phyloP scores from a whole-genome alignment of 2,888 invertebrate genomes.

The Diarsia brunnea region DNA sequence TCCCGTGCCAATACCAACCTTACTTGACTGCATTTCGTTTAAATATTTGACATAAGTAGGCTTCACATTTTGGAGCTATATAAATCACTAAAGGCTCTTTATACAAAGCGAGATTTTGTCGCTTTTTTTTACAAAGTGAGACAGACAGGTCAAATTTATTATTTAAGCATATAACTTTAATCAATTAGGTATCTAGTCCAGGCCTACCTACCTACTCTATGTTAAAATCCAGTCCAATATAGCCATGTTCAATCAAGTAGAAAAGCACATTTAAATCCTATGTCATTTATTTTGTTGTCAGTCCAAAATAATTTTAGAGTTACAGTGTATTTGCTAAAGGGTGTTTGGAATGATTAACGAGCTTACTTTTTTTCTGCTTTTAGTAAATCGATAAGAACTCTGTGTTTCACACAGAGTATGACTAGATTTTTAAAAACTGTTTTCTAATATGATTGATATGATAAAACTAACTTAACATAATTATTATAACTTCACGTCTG shows the following conservation, averaged over 20 bases:
- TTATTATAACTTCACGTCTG: no score
- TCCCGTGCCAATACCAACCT: slow-evolving; percentile 16
- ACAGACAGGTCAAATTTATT: neutral
- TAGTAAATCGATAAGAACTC: slow-evolving; percentile 64
- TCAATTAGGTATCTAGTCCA: neutral
- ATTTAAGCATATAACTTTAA: neutral
- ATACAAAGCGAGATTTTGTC: no score
- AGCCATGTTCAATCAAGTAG: slow-evolving; percentile 29
- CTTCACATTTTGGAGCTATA: slow-evolving; percentile 6
- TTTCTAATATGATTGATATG: neutral
- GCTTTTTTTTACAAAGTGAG: neutral
- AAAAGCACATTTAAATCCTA: slow-evolving; percentile 34
- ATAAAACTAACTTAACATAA: neutral
- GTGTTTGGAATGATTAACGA: slow-evolving; percentile 73
- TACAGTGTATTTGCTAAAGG: slow-evolving; percentile 63
- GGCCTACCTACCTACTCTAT: neutral
- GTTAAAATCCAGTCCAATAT: neutral
- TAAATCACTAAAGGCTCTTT: neutral
- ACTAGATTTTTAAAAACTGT: slow-evolving; percentile 26
- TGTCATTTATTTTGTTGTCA: slow-evolving; percentile 59
- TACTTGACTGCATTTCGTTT: slow-evolving; percentile 11
- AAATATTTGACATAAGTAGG: slow-evolving; percentile 21
- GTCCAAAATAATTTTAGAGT: slow-evolving; percentile 65
- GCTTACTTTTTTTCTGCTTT: slow-evolving; percentile 62
- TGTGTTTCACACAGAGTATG: slow-evolving; percentile 13